Evolutionary conservation across 2,113 vertebrate genomes (phyloP), one percentile per base, ranked within the genome.

Genomic region (Xenopus borealis): DNA sequence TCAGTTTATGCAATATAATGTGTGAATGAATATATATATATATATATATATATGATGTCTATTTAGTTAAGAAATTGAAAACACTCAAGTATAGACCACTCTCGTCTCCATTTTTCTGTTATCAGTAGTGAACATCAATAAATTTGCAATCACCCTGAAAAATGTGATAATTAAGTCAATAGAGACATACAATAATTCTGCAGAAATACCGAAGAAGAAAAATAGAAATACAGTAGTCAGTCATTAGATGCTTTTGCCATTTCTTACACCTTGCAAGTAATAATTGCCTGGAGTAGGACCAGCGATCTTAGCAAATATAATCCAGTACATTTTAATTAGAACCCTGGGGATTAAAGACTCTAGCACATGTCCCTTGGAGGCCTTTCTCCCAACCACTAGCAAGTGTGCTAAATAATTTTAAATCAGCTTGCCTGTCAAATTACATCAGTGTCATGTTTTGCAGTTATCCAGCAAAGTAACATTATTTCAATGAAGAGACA

Each of bases 301-400:
- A 88, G 75, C 86, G 86, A 91, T 86, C 81, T 87, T 87, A 86
- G 86, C 81, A 91, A 93, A 91, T 87, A 88, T 87, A 86, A 89
- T 80, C 84, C 82, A 87, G 85, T 85, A 91, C 91, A 91, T 90
- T 92, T 91, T 93, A 93, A 93, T 92, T 92, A 93, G 85, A 81
- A 89, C 89, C 85, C 83, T 45, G 69, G 88, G 85, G 85, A 91
- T 67, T 85, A 84, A 88, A 83, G 81, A 85, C 83, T 88, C 85
- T 69, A 44, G 85, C 83, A 81, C 66, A 88, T 85, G 80, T 87
- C 88, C 85, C 78, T 80, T 80, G 82, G 88, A 89, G 76, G 81
- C 76, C 81, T 80, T 65, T 85, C 57, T 71, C 80, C 10, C 19
- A 85, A 82, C 80, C 80, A 84, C 73, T 85, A 78, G 81, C 52